phyloP scores from a whole-genome alignment of 2,113 vertebrate genomes.

The Eclectus roratus region DNA sequence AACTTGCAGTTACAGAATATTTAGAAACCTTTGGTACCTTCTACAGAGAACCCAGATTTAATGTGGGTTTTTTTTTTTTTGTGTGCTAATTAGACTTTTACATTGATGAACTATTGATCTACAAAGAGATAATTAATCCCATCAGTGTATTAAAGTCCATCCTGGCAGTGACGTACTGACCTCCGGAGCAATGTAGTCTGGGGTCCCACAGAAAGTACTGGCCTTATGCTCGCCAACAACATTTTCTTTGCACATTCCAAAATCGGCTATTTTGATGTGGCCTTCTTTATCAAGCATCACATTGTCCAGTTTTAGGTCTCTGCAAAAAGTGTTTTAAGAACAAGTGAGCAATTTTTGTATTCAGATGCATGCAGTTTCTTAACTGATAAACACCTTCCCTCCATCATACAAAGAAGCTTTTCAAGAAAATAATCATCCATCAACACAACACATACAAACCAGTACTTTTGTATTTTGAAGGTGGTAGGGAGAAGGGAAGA shows the following conservation, averaged over 20 bases:
- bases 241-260: slow-evolving; percentile 98
- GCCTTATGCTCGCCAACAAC: slow-evolving; percentile 87
- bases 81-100: background rate
- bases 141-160: accelerated
- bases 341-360: background rate
- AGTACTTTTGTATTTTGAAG: background rate
- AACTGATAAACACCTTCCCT: background rate
- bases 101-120: background rate
- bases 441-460: background rate
- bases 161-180: slow-evolving; percentile 48
- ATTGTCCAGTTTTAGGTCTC: slow-evolving; percentile 97
- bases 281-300: slow-evolving; percentile 93
- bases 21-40: background rate
- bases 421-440: background rate
- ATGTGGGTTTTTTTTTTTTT: background rate
- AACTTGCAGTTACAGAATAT: background rate
- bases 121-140: background rate
- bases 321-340: slow-evolving; percentile 27
- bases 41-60: background rate
- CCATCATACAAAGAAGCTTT: background rate
- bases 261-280: slow-evolving; percentile 97
- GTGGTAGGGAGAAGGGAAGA: background rate
- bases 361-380: background rate
- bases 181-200: slow-evolving; percentile 94
- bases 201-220: slow-evolving; percentile 96